Evolutionary conservation across 2,797 vertebrate species (phyloP), one percentile per base, ranked within the genome.

Genomic region (Channallabes apus): DNA sequence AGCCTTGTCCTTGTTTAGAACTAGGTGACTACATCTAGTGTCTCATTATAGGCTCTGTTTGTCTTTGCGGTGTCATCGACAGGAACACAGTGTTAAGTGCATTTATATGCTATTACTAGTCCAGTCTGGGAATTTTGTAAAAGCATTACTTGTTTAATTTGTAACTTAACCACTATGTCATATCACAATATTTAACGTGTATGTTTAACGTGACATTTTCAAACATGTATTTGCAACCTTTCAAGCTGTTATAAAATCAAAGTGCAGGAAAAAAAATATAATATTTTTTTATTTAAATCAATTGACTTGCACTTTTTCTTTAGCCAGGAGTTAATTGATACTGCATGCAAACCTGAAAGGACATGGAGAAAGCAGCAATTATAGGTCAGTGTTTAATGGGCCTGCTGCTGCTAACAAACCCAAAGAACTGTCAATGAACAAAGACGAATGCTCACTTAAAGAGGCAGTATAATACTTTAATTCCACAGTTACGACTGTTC

Each of bases 291-390:
- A 76, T 9, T 32, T 18, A 77, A 77, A 59, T 29, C 54, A 20
- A 9, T 59, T 24, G 56, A 61, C 18, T 58, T 77, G 75, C 75
- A 77, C 54, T 59, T 77, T 59, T 77, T 29, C 27, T 77, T 77
- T 56, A 79, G 77, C 58, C 11, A 8, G 22, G 64, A 81, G 79
- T 75, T 56, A 80, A 80, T 24, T 62, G 83, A 69, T 80, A 79
- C 75, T 71, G 54, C 76, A 29, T 71, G 83, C 76, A 64, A 41
- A 71, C 41, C 56, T 51, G 58, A 51, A 80, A 59, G 65, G 64
- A 69, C 61, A 51, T 61, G 64, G 56, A 78, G 83, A 85, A 80
- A 80, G 56, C 78, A 24, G 51, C 76, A 85, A 80, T 80, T 61
- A 69, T 80, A 20, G 56, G 18, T 54, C 20, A 68, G 64, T 22